Conservation (phyloP, 1,140 invertebrate species). For the Drosophila ogumai region DNA sequence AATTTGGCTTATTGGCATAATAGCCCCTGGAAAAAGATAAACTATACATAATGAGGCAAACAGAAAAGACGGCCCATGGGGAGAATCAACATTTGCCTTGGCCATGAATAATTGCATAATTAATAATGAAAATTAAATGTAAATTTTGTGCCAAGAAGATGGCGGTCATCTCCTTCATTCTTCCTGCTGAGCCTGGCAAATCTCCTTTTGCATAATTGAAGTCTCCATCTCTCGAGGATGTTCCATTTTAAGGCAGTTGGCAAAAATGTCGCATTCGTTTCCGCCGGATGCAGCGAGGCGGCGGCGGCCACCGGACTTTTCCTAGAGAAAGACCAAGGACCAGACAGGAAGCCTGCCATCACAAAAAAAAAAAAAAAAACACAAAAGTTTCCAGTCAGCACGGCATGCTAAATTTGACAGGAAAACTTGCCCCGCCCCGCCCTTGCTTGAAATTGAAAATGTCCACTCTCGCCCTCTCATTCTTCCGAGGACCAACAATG, state of each 20-base stretch:
- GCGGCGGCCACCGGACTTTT: constrained; percentile 25
- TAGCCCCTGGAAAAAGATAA: constrained; percentile 47
- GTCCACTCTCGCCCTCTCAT: constrained; percentile 13
- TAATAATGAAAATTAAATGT: constrained; percentile 77
- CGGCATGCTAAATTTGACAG: constrained; percentile 48
- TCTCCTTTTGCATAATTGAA: constrained; percentile 80
- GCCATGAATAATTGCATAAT: constrained; percentile 70
- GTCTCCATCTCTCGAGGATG: constrained; percentile 48
- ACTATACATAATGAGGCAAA: constrained; percentile 70
- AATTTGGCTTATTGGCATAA: constrained; percentile 79
- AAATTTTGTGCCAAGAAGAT: constrained; percentile 55
- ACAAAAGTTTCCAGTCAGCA: constrained; percentile 37
- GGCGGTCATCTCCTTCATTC: neutral
- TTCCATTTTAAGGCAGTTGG: constrained; percentile 53
- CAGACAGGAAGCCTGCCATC: constrained; percentile 30
- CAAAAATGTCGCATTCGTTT: constrained; percentile 66
- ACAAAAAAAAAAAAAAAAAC: constrained; percentile 6
- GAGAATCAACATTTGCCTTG: constrained; percentile 63
- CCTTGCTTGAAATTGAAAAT: constrained; percentile 31
- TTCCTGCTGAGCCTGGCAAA: constrained; percentile 39
- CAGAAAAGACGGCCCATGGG: constrained; percentile 32
- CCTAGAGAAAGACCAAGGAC: constrained; percentile 23
- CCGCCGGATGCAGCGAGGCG: constrained; percentile 50
- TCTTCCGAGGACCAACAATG: constrained; percentile 26
- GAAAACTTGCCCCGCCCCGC: constrained; percentile 21